A percentile compares a stretch with the other conserved stretches of the same genome.
These are phyloP conservation scores for Labia minor DNA, from an alignment of 2,888 invertebrate species.

Conservation along the genomic window DNA sequence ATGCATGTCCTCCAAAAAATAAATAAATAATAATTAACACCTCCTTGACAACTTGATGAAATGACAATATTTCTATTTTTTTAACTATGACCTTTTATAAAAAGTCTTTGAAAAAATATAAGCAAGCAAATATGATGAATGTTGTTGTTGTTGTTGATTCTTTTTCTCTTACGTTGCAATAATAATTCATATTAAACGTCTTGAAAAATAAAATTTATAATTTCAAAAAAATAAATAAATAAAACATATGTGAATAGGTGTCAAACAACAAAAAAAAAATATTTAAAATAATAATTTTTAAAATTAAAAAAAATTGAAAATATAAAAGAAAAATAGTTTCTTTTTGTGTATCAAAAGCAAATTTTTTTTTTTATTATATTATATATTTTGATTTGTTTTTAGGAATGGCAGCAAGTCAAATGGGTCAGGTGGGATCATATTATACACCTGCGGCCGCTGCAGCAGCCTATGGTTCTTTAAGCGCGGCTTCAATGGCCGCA, in stretches of 20 bases:
- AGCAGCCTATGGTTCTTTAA: conserved; percentile 60
- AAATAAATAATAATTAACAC: conserved; percentile 7
- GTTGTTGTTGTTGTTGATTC: neutral
- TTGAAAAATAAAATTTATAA: too few relatives aligned
- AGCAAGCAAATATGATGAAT: too few relatives aligned
- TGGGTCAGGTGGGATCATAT: conserved; percentile 61
- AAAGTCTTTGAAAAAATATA: neutral
- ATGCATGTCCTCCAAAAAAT: neutral
- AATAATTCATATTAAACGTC: neutral
- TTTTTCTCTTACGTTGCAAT: neutral
- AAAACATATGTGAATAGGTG: too few relatives aligned
- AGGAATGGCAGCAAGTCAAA: conserved; percentile 58
- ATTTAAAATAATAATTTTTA: too few relatives aligned
- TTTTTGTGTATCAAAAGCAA: too few relatives aligned
- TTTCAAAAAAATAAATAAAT: too few relatives aligned
- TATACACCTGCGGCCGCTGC: conserved; percentile 59
- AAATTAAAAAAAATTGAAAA: too few relatives aligned
- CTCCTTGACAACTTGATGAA: conserved; percentile 13
- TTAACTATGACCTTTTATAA: neutral
- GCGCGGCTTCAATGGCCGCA: conserved; percentile 60
- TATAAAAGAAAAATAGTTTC: too few relatives aligned
- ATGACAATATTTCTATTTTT: neutral
- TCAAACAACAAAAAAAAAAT: too few relatives aligned
- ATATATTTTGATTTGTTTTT: too few relatives aligned
- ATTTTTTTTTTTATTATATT: conserved; percentile 9